Conservation (phyloP, 2,113 vertebrate species). For the Synodontis membranacea region DNA sequence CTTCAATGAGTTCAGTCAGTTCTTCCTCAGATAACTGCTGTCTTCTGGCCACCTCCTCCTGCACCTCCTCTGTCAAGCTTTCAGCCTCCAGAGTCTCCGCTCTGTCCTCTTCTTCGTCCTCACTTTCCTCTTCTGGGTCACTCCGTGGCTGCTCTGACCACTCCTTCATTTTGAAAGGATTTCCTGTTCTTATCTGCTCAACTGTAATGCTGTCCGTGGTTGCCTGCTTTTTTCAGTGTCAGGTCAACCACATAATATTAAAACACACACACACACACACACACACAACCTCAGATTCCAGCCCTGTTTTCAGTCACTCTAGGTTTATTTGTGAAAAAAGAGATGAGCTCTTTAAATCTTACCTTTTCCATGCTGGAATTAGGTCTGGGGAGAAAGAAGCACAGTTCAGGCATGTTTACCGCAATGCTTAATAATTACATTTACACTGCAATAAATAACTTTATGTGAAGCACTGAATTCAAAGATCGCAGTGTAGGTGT, state of each 20-base stretch:
- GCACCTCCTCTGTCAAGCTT: constrained; percentile 63
- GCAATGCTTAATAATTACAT: not conserved
- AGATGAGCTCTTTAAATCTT: constrained; percentile 60
- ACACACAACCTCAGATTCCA: not conserved
- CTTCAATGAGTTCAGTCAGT: constrained; percentile 84
- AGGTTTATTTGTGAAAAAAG: constrained; percentile 25
- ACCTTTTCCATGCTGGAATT: constrained; percentile 76
- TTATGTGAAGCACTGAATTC: not conserved
- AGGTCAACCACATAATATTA: constrained; percentile 70
- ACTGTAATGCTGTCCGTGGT: not conserved
- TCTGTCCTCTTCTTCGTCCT: constrained; percentile 57
- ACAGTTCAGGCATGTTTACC: constrained; percentile 30
- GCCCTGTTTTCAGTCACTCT: not conserved
- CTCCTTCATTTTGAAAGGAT: not conserved
- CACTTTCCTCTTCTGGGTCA: constrained; percentile 59
- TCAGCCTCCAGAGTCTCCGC: constrained; percentile 58
- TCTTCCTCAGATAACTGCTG: constrained; percentile 84
- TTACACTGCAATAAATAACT: not conserved
- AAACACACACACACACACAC: not conserved
- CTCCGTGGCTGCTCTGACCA: not conserved
- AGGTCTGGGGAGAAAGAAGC: constrained; percentile 75
- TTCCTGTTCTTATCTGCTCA: constrained; percentile 6
- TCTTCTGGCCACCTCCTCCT: constrained; percentile 67
- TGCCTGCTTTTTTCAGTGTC: constrained; percentile 45
- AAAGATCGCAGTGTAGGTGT: not conserved